Percentiles rank a stretch among this genome's conserved stretches.
Evolutionary conservation across 2,888 invertebrate species (phyloP).

Genomic region (Coelinius sp.): DNA sequence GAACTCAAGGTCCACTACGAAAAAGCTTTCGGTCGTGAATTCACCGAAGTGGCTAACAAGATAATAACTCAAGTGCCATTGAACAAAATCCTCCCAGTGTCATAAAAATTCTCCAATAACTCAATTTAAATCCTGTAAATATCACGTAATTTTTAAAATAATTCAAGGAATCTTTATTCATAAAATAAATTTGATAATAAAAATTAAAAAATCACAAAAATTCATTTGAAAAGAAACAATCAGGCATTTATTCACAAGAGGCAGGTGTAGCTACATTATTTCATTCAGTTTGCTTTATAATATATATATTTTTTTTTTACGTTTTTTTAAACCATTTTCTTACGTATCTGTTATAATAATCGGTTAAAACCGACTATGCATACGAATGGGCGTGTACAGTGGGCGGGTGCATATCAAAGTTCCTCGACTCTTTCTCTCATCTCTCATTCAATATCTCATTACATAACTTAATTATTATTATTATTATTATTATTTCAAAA

Average conservation of each 20-base stretch:
- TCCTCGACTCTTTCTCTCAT: conserved; percentile 35
- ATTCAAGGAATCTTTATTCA: neutral
- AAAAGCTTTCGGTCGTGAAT: conserved; percentile 78
- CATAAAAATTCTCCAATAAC: conserved; percentile 14
- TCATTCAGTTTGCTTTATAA: conserved; percentile 62
- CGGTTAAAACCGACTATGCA: conserved; percentile 62
- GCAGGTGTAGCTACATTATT: conserved; percentile 69
- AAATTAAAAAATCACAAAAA: neutral
- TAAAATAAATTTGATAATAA: neutral
- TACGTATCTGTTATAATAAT: conserved; percentile 59
- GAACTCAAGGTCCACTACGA: conserved; percentile 80
- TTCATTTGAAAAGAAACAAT: conserved; percentile 68
- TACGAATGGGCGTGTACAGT: conserved; percentile 65
- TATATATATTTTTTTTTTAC: conserved; percentile 40
- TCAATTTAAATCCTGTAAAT: neutral
- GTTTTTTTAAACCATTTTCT: conserved; percentile 28
- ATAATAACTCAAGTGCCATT: conserved; percentile 80
- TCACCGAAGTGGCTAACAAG: conserved; percentile 77
- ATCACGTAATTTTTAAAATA: neutral
- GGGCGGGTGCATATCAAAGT: conserved; percentile 61
- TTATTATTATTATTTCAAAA: conserved; percentile 22
- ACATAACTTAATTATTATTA: conserved; percentile 10
- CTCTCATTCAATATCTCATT: conserved; percentile 44
- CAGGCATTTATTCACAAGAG: conserved; percentile 72
- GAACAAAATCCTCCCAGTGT: conserved; percentile 75